Evolutionary conservation across 2,797 vertebrate genomes (phyloP).

Genomic region (Hyperoplus lanceolatus): DNA sequence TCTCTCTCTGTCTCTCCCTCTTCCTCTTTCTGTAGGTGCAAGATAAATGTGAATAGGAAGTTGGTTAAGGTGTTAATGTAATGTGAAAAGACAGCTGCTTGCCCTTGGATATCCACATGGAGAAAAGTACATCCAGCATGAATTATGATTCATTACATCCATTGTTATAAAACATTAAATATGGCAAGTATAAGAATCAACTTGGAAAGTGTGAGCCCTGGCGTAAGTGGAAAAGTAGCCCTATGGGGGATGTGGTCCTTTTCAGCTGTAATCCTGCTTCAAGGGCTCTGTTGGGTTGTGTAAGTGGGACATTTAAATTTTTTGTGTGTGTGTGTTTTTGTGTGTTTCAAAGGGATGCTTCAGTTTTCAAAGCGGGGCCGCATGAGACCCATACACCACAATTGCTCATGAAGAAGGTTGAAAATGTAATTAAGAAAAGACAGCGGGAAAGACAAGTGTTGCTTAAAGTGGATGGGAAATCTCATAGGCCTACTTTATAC

Average conservation of each 20-base stretch:
- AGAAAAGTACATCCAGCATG: slow-evolving; percentile 55
- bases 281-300: slow-evolving; percentile 34
- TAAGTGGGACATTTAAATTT: slow-evolving; percentile 49
- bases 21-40: slow-evolving; percentile 36
- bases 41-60: slow-evolving; percentile 49
- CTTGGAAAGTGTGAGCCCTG: slow-evolving; percentile 65
- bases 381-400: slow-evolving; percentile 20
- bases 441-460: slow-evolving; percentile 30
- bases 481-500: slow-evolving; percentile 50
- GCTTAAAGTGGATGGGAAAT: slow-evolving; percentile 46
- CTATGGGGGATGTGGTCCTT: slow-evolving; percentile 43
- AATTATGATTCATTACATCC: slow-evolving; percentile 62
- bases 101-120: slow-evolving; percentile 54
- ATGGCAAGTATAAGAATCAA: slow-evolving; percentile 39
- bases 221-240: slow-evolving; percentile 70
- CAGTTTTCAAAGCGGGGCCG: slow-evolving; percentile 34
- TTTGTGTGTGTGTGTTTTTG: slow-evolving; percentile 27
- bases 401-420: slow-evolving; percentile 30
- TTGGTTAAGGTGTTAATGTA: slow-evolving; percentile 69
- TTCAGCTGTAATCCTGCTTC: slow-evolving; percentile 45
- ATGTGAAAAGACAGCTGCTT: slow-evolving; percentile 75
- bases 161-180: slow-evolving; percentile 57
- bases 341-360: background rate
- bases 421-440: slow-evolving; percentile 48
- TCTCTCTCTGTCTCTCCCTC: slow-evolving; percentile 61